phyloP scores from a whole-genome alignment of 2,113 vertebrate species.

The Thunnus thynnus region DNA sequence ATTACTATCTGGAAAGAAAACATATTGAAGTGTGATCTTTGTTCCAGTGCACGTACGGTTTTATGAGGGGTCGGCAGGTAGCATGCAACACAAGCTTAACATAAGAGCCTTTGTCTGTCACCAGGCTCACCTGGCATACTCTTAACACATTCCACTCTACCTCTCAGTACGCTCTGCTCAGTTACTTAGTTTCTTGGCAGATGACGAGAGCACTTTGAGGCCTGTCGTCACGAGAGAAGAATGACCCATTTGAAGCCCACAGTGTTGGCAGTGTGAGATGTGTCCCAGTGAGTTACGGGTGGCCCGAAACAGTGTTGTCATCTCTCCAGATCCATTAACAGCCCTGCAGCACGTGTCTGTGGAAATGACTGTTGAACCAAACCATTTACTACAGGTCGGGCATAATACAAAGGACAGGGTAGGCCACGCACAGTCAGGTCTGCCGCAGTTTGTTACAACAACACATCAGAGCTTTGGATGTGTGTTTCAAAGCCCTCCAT shows the following conservation, averaged over 20 bases:
- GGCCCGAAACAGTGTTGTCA: constrained; percentile 50
- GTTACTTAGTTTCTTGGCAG: constrained; percentile 29
- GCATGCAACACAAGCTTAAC: constrained; percentile 46
- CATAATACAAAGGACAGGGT: constrained; percentile 67
- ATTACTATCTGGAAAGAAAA: constrained; percentile 70
- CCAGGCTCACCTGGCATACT: neutral
- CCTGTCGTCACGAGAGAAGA: constrained; percentile 35
- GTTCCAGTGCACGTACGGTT: constrained; percentile 13
- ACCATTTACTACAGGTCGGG: constrained; percentile 52
- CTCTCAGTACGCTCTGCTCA: neutral
- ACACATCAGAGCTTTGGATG: constrained; percentile 59
- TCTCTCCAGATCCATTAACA: constrained; percentile 57
- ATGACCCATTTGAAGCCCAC: constrained; percentile 36
- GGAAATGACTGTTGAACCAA: constrained; percentile 58
- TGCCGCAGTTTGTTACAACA: constrained; percentile 67
- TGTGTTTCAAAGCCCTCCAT: constrained; percentile 82
- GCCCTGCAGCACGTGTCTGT: constrained; percentile 36
- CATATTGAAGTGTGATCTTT: constrained; percentile 51
- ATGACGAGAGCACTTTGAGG: constrained; percentile 33
- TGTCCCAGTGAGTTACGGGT: constrained; percentile 18
- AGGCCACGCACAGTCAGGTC: constrained; percentile 26
- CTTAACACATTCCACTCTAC: constrained; percentile 28
- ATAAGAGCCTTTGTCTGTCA: constrained; percentile 54
- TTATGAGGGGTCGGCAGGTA: constrained; percentile 20
- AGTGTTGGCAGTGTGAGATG: constrained; percentile 30